phyloP scores from a whole-genome alignment of 1,140 invertebrate genomes.

The Melipona quadrifasciata region DNA sequence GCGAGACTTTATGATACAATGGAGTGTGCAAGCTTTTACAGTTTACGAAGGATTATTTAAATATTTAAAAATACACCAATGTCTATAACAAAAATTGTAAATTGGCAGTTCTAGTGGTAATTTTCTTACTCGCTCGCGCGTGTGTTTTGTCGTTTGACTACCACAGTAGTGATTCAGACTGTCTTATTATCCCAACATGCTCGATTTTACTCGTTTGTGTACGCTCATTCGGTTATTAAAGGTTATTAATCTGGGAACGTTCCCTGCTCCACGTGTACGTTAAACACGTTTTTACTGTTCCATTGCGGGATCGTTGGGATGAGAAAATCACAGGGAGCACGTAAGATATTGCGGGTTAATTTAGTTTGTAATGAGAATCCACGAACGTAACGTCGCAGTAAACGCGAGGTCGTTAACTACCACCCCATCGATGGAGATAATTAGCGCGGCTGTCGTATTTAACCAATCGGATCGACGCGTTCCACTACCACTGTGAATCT shows the following conservation, averaged over 20 bases:
- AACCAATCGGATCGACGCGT: neutral
- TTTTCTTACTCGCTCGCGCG: no score
- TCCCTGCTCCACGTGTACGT: neutral
- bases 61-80: no score
- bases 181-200: no score
- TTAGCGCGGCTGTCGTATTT: neutral
- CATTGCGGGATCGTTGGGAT: neutral
- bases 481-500: neutral
- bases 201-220: neutral
- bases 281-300: neutral
- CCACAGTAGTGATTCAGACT: no score
- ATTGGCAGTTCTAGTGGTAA: no score
- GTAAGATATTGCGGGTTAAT: conserved; percentile 5
- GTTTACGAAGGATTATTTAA: no score
- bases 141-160: no score
- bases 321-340: neutral
- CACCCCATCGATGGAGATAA: neutral
- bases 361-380: conserved; percentile 18
- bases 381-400: neutral
- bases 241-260: no score
- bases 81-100: no score
- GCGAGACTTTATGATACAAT: no score
- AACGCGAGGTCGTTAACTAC: neutral
- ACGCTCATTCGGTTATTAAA: no score
- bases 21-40: no score